phyloP scores from a whole-genome alignment of 2,113 vertebrate genomes.

The Ancistrus triradiatus region DNA sequence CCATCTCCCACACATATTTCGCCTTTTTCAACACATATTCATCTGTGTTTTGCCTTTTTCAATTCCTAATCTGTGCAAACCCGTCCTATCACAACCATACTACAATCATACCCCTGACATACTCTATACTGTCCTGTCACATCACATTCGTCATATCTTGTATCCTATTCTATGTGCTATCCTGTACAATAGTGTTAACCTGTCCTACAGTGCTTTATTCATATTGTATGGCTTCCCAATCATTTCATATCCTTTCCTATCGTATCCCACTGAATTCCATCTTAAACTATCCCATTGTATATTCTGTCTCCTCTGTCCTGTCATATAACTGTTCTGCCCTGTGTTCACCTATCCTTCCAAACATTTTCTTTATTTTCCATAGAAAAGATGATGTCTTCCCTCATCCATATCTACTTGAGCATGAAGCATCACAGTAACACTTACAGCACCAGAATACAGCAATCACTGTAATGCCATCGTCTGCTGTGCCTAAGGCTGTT shows the following conservation, averaged over 20 bases:
- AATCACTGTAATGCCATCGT: slow-evolving; percentile 59
- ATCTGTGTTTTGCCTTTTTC: neutral
- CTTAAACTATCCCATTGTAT: too few species aligned
- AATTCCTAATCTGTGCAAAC: neutral
- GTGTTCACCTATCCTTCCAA: neutral
- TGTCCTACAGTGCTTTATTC: neutral
- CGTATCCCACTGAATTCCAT: neutral
- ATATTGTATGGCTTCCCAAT: neutral
- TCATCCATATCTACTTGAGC: slow-evolving; percentile 2
- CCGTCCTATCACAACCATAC: neutral
- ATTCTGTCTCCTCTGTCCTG: too few species aligned
- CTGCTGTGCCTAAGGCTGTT: slow-evolving; percentile 53
- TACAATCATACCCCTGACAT: too few species aligned
- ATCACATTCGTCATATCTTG: too few species aligned
- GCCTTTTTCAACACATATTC: too few species aligned
- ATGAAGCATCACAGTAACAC: slow-evolving; percentile 45
- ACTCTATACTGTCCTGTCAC: too few species aligned
- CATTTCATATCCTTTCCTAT: neutral
- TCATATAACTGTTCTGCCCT: neutral
- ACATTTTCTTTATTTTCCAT: neutral
- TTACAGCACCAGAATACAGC: slow-evolving; percentile 36
- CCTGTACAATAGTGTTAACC: too few species aligned
- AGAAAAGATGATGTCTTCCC: slow-evolving; percentile 24
- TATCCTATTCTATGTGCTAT: too few species aligned
- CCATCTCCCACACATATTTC: too few species aligned